phyloP scores from a whole-genome alignment of 64 coral and sea anemone species.

The Stichodactyla mertensii region DNA sequence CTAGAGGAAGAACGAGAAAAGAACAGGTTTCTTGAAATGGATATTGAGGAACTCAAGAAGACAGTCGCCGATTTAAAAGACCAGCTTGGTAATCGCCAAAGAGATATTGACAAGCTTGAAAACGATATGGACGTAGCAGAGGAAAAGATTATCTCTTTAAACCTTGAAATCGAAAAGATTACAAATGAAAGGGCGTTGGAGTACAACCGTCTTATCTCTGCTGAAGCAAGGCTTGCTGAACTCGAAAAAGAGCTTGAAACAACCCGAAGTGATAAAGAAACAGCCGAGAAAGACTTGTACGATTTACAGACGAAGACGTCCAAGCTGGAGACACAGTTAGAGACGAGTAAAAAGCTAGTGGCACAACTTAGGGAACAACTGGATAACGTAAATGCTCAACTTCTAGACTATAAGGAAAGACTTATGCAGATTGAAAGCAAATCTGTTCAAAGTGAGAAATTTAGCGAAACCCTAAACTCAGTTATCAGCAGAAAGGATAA shows the following conservation, averaged over 20 bases:
- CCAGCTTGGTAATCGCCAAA: slow-evolving; percentile 41
- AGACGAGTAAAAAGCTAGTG: slow-evolving; percentile 48
- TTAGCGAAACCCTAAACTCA: slow-evolving; percentile 56
- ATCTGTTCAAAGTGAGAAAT: slow-evolving; percentile 65
- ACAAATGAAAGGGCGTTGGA: slow-evolving; percentile 65
- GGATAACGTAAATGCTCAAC: slow-evolving; percentile 49
- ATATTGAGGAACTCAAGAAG: slow-evolving; percentile 43
- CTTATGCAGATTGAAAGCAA: slow-evolving; percentile 76
- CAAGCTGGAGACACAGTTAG: slow-evolving; percentile 67
- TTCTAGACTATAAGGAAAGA: slow-evolving; percentile 58
- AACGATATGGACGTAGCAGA: slow-evolving; percentile 93
- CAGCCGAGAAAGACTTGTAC: slow-evolving; percentile 68
- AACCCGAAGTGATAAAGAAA: slow-evolving; percentile 47
- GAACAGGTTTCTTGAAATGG: slow-evolving; percentile 57
- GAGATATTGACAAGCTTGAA: slow-evolving; percentile 73
- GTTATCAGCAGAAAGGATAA: slow-evolving; percentile 64
- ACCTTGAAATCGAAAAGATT: slow-evolving; percentile 74
- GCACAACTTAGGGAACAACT: slow-evolving; percentile 57
- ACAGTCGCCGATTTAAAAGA: slow-evolving; percentile 30
- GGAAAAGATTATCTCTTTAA: slow-evolving; percentile 86
- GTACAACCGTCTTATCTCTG: slow-evolving; percentile 62
- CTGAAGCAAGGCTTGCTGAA: slow-evolving; percentile 66
- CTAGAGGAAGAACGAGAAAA: slow-evolving; percentile 70
- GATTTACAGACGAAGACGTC: slow-evolving; percentile 51
- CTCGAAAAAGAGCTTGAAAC: slow-evolving; percentile 71